Percentiles rank a stretch among this genome's conserved stretches.
Conservation (phyloP, 2,888 invertebrate species). For the Physocephala rufipes region DNA sequence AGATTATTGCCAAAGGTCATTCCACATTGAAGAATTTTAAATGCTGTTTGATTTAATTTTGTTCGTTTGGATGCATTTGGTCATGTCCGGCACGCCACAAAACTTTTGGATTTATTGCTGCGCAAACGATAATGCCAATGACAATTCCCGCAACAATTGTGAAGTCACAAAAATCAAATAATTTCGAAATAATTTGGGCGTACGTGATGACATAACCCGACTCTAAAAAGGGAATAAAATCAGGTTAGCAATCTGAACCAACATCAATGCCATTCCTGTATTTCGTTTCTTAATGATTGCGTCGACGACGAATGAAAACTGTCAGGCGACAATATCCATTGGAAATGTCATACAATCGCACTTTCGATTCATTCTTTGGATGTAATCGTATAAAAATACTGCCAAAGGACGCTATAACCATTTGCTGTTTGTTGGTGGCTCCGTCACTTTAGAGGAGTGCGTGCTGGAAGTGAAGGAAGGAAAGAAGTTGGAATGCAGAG, state of each 20-base stretch:
- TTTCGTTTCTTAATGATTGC: no score
- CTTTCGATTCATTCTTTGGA: no score
- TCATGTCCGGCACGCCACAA: no score
- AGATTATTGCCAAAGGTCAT: no score
- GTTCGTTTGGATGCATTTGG: no score
- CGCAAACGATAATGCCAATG: no score
- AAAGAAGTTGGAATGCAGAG: background rate
- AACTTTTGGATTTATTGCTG: no score
- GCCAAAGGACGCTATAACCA: background rate
- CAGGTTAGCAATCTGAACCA: background rate
- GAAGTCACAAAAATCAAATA: background rate
- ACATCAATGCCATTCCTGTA: no score
- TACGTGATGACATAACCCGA: background rate
- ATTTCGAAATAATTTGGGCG: constrained; percentile 1
- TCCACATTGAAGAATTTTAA: no score
- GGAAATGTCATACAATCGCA: constrained; percentile 8
- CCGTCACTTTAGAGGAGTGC: background rate
- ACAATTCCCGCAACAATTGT: no score
- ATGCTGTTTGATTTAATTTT: no score
- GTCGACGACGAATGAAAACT: constrained; percentile 4
- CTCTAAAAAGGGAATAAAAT: background rate
- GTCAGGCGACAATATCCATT: background rate
- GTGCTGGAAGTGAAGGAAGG: background rate
- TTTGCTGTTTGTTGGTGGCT: background rate
- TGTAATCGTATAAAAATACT: constrained; percentile 5